Evolutionary conservation across 2,113 vertebrate genomes (phyloP), one percentile per base, ranked within the genome.

Genomic region (Saccopteryx bilineata): DNA sequence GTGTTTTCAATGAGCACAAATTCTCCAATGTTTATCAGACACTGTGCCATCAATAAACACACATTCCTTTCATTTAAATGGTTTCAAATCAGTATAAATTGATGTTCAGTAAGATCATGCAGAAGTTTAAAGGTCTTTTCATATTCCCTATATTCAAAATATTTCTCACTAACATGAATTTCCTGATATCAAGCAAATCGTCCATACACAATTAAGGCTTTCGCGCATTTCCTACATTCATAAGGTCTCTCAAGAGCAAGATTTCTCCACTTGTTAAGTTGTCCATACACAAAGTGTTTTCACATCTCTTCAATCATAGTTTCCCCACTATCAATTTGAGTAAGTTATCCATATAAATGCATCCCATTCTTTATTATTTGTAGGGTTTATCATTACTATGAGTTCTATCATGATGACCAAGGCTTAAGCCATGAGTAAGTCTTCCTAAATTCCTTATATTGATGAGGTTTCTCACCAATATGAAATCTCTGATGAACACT

Each of bases 401-500:
- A 92, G 14, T 94, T 96, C 39, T 68, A 9, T 90, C 56, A 87
- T 79, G 46, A 28, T 88, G 85, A 92, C 68, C 79, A 69, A 80
- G 54, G 10, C 71, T 61, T 81, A 85, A n/a, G 5, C 23, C 61
- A 81, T 10, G 26, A 71, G 61, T 54, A 85, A 21, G 48, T 63
- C 23, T 85, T 46, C 80, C 33, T 50, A 71, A 76, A 92, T 60
- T 88, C 61, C 31, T 92, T 69, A 85, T 24, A 71, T 0, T 69
- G 87, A 76, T 92, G 84, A 76, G 24, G 23, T 31, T 89, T 63
- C 52, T 75, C 76, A 56, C n/a, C 48, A 78, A 54, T 33, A 83
- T 96, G 82, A 69, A 91, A 39, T 83, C 83, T 91, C 76, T 87
- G 54, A 83, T 94, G 88, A 81, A 68, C 60, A 23, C 24, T 66